Percentiles rank a stretch among this genome's conserved stretches.
Conservation (phyloP, 2,797 vertebrate species). For the Xenentodon cancila region DNA sequence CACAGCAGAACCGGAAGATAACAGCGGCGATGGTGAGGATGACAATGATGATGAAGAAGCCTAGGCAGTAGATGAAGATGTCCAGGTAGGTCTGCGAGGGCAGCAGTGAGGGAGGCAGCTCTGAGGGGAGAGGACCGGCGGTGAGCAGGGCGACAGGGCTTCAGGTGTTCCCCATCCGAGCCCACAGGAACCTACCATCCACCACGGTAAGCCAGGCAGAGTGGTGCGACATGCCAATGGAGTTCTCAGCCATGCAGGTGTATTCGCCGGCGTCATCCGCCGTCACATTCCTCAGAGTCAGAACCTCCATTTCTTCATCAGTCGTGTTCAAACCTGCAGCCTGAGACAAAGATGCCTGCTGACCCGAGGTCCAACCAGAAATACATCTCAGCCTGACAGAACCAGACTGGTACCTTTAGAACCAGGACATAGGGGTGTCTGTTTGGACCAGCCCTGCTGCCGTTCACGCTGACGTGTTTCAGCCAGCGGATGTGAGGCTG, state of each 20-base stretch:
- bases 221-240: slow-evolving; percentile 92
- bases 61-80: slow-evolving; percentile 92
- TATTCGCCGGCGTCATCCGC: slow-evolving; percentile 91
- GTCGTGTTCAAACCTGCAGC: slow-evolving; percentile 90
- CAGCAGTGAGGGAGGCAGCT: slow-evolving; percentile 59
- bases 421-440: slow-evolving; percentile 88
- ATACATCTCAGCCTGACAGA: too few species aligned
- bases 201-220: slow-evolving; percentile 95
- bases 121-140: slow-evolving; percentile 31
- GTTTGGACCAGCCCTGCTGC: slow-evolving; percentile 86
- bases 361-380: not conserved
- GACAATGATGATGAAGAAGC: slow-evolving; percentile 86
- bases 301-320: slow-evolving; percentile 93
- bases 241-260: slow-evolving; percentile 93
- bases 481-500: slow-evolving; percentile 95
- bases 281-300: slow-evolving; percentile 91
- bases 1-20: slow-evolving; percentile 88
- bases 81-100: slow-evolving; percentile 86
- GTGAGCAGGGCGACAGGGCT: not conserved
- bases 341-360: slow-evolving; percentile 70
- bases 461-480: slow-evolving; percentile 90
- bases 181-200: slow-evolving; percentile 80
- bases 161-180: not conserved
- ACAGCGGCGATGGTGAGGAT: slow-evolving; percentile 86
- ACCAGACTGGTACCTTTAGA: too few species aligned